phyloP scores from a whole-genome alignment of 2,113 vertebrate species.

The Gymnogyps californianus region DNA sequence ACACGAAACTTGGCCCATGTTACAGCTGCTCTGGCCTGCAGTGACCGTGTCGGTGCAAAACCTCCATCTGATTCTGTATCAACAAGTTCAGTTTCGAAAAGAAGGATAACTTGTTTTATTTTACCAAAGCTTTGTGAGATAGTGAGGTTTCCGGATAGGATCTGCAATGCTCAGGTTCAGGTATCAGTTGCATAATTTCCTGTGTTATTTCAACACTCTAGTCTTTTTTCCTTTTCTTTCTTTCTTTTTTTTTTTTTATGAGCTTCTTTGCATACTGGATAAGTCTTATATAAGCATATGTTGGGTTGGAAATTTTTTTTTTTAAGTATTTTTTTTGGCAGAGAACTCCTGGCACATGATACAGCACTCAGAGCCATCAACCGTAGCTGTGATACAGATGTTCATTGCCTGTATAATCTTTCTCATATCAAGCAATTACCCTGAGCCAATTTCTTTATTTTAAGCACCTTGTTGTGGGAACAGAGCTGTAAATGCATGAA shows the following conservation, averaged over 20 bases:
- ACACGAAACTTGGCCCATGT: neutral
- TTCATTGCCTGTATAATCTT: slow-evolving; percentile 62
- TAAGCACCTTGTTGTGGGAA: slow-evolving; percentile 67
- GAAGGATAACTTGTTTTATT: neutral
- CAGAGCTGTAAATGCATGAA: slow-evolving; percentile 1
- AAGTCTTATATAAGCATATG: slow-evolving; percentile 51
- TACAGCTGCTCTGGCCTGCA: neutral
- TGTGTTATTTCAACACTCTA: slow-evolving; percentile 54
- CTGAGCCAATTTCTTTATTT: slow-evolving; percentile 60
- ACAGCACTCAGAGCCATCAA: slow-evolving; percentile 52
- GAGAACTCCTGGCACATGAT: slow-evolving; percentile 42
- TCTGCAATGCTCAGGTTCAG: slow-evolving; percentile 28
- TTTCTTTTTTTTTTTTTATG: neutral
- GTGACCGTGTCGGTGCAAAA: neutral
- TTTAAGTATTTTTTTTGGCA: slow-evolving; percentile 56
- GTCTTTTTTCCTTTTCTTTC: neutral
- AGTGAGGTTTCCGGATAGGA: slow-evolving; percentile 9
- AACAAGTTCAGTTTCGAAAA: slow-evolving; percentile 18
- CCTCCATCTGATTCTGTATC: neutral
- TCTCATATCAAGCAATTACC: slow-evolving; percentile 60
- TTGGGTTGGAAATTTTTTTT: slow-evolving; percentile 1
- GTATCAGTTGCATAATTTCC: slow-evolving; percentile 64
- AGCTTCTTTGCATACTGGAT: slow-evolving; percentile 38
- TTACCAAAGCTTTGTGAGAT: neutral
- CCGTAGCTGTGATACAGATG: slow-evolving; percentile 64